phyloP scores from a whole-genome alignment of 2,888 invertebrate species.

The Diaperis boleti region DNA sequence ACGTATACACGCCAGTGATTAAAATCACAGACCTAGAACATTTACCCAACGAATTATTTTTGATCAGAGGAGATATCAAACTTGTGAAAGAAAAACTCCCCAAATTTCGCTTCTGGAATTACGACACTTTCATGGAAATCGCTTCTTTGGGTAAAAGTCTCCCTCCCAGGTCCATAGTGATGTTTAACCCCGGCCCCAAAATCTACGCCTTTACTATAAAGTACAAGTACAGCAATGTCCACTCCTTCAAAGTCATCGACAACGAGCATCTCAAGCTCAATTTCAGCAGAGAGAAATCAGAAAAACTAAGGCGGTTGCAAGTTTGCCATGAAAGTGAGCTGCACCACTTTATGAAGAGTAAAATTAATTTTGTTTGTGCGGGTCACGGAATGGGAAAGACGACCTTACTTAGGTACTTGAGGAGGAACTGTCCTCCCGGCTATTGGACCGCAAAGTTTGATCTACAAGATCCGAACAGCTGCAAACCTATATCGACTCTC shows the following conservation, averaged over 20 bases:
- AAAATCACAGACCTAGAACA: neutral
- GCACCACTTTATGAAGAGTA: neutral
- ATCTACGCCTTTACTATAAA: neutral
- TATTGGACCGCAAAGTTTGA: constrained; percentile 21
- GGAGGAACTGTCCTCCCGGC: neutral
- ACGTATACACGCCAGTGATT: neutral
- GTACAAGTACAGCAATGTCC: constrained; percentile 18
- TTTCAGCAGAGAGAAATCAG: constrained; percentile 3
- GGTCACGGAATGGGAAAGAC: constrained; percentile 15
- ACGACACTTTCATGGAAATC: neutral
- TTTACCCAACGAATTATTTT: constrained; percentile 16
- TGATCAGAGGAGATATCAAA: neutral
- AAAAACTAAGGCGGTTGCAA: neutral
- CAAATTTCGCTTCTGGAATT: neutral
- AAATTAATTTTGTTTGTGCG: constrained; percentile 12
- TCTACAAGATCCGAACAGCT: neutral
- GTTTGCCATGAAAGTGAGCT: constrained; percentile 11
- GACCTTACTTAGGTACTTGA: constrained; percentile 16
- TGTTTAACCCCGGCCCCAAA: neutral
- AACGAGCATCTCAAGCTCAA: neutral
- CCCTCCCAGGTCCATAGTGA: constrained; percentile 12
- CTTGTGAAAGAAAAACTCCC: neutral
- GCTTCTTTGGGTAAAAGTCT: neutral
- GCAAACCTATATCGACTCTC: neutral
- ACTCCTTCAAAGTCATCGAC: constrained; percentile 15